Conservation (phyloP, 37 sponge, comb jelly and placozoan species). For the Eunapius fragilis region DNA sequence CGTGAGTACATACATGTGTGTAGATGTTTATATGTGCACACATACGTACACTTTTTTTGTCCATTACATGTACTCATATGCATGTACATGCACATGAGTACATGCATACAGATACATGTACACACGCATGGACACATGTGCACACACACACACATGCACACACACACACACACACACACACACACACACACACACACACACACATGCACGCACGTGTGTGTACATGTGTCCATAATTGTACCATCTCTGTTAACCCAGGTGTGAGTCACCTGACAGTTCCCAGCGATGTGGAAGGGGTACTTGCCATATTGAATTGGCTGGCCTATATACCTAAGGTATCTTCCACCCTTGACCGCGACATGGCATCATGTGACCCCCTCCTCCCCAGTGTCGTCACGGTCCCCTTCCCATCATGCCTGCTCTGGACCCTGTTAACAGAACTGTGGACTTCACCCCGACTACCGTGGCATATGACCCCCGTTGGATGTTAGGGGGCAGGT, state of each 20-base stretch:
- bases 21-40: not conserved
- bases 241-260: slow-evolving; percentile 17
- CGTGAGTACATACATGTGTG: not conserved
- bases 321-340: slow-evolving; percentile 74
- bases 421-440: slow-evolving; percentile 81
- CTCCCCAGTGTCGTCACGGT: slow-evolving; percentile 10
- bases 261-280: slow-evolving; percentile 89
- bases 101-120: not conserved
- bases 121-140: not conserved
- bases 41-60: not conserved
- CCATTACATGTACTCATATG: not conserved
- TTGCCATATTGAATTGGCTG: slow-evolving; percentile 85
- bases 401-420: slow-evolving; percentile 71
- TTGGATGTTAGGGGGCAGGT: slow-evolving; percentile 82
- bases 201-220: too few species aligned
- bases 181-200: too few species aligned
- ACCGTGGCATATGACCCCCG: slow-evolving; percentile 91
- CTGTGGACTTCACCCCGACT: slow-evolving; percentile 80
- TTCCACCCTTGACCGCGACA: not conserved
- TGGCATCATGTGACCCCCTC: not conserved
- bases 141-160: too few species aligned
- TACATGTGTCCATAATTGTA: too few species aligned
- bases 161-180: too few species aligned
- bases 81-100: not conserved
- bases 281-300: slow-evolving; percentile 88